Conservation (phyloP, 2,888 invertebrate genomes). For the Mylabris sibirica region DNA sequence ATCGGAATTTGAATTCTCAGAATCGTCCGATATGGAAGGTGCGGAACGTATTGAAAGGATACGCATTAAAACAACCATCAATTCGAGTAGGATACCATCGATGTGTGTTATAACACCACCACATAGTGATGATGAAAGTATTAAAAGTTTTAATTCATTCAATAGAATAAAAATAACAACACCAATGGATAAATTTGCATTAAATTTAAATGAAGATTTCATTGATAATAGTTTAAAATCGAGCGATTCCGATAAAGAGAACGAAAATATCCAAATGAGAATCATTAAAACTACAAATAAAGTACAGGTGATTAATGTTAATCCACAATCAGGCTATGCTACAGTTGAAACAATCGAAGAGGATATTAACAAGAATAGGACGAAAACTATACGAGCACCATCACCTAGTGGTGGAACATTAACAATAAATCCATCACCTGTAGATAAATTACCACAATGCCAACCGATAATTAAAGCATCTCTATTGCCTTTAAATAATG, state of each 20-base stretch:
- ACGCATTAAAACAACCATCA: conserved; percentile 85
- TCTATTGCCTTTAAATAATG: conserved; percentile 73
- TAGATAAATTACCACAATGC: conserved; percentile 33
- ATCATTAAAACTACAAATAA: conserved; percentile 46
- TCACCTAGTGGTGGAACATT: conserved; percentile 59
- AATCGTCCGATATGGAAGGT: conserved; percentile 88
- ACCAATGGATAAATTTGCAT: conserved; percentile 32
- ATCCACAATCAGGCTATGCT: conserved; percentile 58
- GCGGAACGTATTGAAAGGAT: conserved; percentile 86
- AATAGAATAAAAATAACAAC: conserved; percentile 35
- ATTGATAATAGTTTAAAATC: conserved; percentile 37
- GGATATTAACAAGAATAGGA: conserved; percentile 34
- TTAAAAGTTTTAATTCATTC: conserved; percentile 53
- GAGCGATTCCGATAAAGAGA: conserved; percentile 38
- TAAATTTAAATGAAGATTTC: conserved; percentile 26
- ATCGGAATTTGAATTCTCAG: conserved; percentile 84
- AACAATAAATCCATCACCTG: conserved; percentile 39
- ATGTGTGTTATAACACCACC: conserved; percentile 92
- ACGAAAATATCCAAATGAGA: conserved; percentile 35
- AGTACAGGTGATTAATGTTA: conserved; percentile 54
- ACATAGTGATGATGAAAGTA: conserved; percentile 85
- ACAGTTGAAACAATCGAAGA: conserved; percentile 54
- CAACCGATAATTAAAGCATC: conserved; percentile 60
- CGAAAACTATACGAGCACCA: conserved; percentile 49
- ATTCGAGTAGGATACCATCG: conserved; percentile 87